Percentiles rank a stretch among this genome's conserved stretches.
Conservation (phyloP, 1,140 invertebrate genomes). For the honey bee (Apis mellifera) region Amel_HAv3.1 CM009931.2:470001-470500, state of each 20-base stretch:
- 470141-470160: constrained; percentile 80
- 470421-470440: too few relatives aligned
- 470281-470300: constrained; percentile 70
- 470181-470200: constrained; percentile 78
- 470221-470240: constrained; percentile 66
- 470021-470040: constrained; percentile 83
- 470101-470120: constrained; percentile 80
- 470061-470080: constrained; percentile 85
- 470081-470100: constrained; percentile 84
- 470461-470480: too few relatives aligned
- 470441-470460: too few relatives aligned
- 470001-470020: constrained; percentile 80
- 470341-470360: too few relatives aligned
- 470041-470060: constrained; percentile 86
- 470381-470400: too few relatives aligned
- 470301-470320: constrained; percentile 79
- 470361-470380: too few relatives aligned
- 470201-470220: constrained; percentile 58
- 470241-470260: constrained; percentile 58
- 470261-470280: constrained; percentile 58
- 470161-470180: constrained; percentile 87
- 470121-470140: constrained; percentile 74
- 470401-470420: too few relatives aligned
- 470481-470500: not conserved
- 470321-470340: not conserved